Evolutionary conservation across 2,797 vertebrate species (phyloP), one percentile per base, ranked within the genome.

Genomic region (Aratinga solstitialis): DNA sequence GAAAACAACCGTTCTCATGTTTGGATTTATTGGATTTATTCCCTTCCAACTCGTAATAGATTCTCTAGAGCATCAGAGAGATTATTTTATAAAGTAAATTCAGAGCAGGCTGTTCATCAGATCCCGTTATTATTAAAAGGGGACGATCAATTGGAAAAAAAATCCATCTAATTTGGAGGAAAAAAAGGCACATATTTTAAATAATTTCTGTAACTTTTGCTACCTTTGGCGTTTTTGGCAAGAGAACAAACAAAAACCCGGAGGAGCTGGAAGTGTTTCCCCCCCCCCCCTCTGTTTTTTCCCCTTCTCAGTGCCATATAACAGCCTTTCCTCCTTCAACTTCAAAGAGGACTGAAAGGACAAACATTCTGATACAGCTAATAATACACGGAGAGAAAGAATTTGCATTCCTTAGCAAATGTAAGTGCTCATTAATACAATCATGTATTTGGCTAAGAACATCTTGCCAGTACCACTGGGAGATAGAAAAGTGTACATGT

Each of bases 361-460:
- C 95, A 89, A 90, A 93, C 54, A 95, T 95, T 96, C 80, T 90
- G 95, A 96, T 95, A 94, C 89, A 94, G 82, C 95, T 96, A 96
- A 96, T 67, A 81, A 81, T 61, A 67, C 72, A 92, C 5, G 27
- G 53, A 75, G 86, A 95, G 84, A 85, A 93, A 76, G 89, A 96
- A 85, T 81, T 94, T 88, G 92, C 85, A 93, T 96, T 93, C 73
- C 83, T 71, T 61, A 81, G 83, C 90, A 96, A 96, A 97, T 93
- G 91, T 54, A 93, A 96, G 92, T 94, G 94, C 94, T 97, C 96
- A 95, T 97, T 96, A 96, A 96, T 92, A 91, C 87, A 95, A 96
- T 77, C 87, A 67, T 96, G 93, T 96, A 94, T 97, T 97, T 95
- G 93, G 75, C 89, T 90, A 72, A 79, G 95, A 95, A 96, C 85